Conservation (phyloP, 2,113 vertebrate species). For the Rhegmatorhina hoffmannsi region DNA sequence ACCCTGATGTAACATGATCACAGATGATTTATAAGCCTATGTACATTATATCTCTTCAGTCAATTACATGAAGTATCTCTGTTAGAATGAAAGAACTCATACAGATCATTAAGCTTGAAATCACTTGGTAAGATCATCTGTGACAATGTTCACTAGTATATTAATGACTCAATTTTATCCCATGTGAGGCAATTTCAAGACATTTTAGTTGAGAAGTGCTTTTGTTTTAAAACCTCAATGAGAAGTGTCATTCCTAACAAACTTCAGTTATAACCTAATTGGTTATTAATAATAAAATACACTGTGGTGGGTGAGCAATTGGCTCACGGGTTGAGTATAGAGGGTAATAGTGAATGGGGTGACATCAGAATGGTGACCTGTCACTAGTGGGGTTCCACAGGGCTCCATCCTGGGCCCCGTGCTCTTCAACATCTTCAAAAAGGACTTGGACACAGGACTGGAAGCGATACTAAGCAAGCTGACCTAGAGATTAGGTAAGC, state of each 20-base stretch:
- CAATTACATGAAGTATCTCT: neutral
- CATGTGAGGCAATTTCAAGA: neutral
- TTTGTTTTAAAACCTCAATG: neutral
- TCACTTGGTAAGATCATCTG: neutral
- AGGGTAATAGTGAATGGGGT: neutral
- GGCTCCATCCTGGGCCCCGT: neutral
- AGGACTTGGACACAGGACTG: neutral
- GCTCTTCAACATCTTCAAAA: neutral
- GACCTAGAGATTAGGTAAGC: too few species aligned
- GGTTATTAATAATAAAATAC: neutral
- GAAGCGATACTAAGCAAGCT: neutral
- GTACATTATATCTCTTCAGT: neutral
- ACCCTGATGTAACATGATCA: neutral
- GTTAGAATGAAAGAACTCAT: neutral
- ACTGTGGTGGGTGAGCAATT: neutral
- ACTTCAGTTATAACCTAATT: neutral
- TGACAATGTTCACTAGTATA: neutral
- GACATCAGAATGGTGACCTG: neutral
- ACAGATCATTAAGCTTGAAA: slow-evolving; percentile 4
- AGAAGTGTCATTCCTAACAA: neutral
- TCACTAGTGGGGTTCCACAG: neutral
- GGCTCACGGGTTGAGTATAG: neutral
- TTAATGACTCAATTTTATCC: neutral
- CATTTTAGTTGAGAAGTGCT: neutral
- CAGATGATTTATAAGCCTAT: neutral